phyloP scores from a whole-genome alignment of 2,113 vertebrate genomes.

The Amphiprion percula region DNA sequence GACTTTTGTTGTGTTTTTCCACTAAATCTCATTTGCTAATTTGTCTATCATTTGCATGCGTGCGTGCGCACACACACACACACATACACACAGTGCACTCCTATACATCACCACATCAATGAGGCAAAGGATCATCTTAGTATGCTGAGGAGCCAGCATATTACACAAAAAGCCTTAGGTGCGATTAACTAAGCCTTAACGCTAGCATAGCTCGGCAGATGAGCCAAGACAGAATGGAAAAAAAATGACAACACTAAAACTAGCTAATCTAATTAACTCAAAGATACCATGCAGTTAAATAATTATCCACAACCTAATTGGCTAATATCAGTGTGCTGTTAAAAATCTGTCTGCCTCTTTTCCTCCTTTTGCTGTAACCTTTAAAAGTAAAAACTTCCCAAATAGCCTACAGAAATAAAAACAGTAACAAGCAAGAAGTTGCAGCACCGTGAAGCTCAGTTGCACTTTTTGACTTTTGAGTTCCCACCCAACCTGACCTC shows the following conservation, averaged over 20 bases:
- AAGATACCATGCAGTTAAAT: constrained; percentile 72
- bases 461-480: constrained; percentile 62
- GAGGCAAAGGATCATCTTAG: constrained; percentile 28
- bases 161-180: constrained; percentile 49
- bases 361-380: constrained; percentile 49
- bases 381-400: constrained; percentile 67
- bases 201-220: constrained; percentile 39
- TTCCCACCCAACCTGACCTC: constrained; percentile 3
- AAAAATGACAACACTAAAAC: constrained; percentile 60
- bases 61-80: neutral
- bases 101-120: constrained; percentile 25
- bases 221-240: constrained; percentile 39
- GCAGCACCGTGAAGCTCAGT: constrained; percentile 7
- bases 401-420: constrained; percentile 55
- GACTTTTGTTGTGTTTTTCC: neutral
- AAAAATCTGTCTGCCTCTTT: constrained; percentile 31
- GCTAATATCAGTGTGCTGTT: constrained; percentile 58
- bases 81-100: neutral
- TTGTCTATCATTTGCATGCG: neutral
- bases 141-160: constrained; percentile 31
- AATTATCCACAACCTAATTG: constrained; percentile 70
- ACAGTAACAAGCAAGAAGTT: constrained; percentile 56
- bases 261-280: constrained; percentile 70
- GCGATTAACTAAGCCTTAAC: constrained; percentile 62
- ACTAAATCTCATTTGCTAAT: neutral